Evolutionary conservation across 2,797 vertebrate genomes (phyloP), one percentile per base, ranked within the genome.

Genomic region (Margarornis squamiger): DNA sequence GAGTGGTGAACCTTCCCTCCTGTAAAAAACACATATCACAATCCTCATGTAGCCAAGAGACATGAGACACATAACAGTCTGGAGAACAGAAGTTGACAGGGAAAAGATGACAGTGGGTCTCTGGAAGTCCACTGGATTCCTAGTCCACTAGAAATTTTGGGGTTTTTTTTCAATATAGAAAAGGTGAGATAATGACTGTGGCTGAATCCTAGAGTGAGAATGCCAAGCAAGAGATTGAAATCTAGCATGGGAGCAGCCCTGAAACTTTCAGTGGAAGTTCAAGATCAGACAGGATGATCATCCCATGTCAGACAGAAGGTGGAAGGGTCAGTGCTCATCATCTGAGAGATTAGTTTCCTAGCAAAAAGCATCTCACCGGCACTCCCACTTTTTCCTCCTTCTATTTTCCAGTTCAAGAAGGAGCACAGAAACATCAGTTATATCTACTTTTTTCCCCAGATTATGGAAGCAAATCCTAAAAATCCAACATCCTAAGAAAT

Each of bases 281-380:
- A 49, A 27, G 21, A 70, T 14, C 5, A 18, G 32, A 46, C 9
- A 74, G 29, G 12, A 65, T 1, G 0, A 29, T 36, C 34, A 39
- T 14, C 10, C 4, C 7, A 6, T 6, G 1, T 21, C 51, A 70
- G 15, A 23, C 0, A 49, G 49, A n/a, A 51, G 15, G 36, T 2
- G 4, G 27, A 59, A 46, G 15, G 20, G 10, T 54, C 49, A 82
- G 19, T 6, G 21, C 3, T 32, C 27, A 59, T n/a, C 46, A 41
- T 24, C 30, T 59, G 24, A 65, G 57, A 39, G 10, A 48, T 16
- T 3, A 4, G 13, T 51, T 76, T 51, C n/a, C 54, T 30, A 62
- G 6, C 4, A 62, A 85, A 93, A 83, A 52, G 2, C 19, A 48
- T 43, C 13, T 65, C 23, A 49, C 3, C 2, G 1, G 3, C 2